Conservation (phyloP, 2,113 vertebrate genomes). For the Halichoeres trimaculatus region DNA sequence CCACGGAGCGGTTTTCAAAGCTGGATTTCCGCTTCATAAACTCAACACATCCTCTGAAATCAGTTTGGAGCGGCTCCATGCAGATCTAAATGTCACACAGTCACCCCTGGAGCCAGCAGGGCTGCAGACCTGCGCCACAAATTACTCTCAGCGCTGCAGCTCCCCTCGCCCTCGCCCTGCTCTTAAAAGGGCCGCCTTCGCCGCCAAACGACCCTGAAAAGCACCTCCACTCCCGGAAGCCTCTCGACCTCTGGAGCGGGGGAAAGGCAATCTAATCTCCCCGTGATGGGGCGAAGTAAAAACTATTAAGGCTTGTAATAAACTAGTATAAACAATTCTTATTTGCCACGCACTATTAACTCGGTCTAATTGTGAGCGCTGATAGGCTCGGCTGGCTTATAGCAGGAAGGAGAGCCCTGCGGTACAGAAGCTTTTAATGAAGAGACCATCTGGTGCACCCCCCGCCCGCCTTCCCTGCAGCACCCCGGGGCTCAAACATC, state of each 20-base stretch:
- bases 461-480: conserved; percentile 14
- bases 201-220: conserved; percentile 64
- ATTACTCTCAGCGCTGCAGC: background rate
- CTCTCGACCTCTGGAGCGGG: conserved; percentile 69
- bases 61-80: background rate
- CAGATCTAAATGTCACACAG: conserved; percentile 2
- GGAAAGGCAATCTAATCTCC: conserved; percentile 81
- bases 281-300: conserved; percentile 74
- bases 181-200: conserved; percentile 23
- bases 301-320: conserved; percentile 82
- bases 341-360: conserved; percentile 81
- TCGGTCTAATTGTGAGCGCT: conserved; percentile 72
- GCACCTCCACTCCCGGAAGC: conserved; percentile 54
- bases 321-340: conserved; percentile 81
- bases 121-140: conserved; percentile 16
- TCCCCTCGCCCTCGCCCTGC: conserved; percentile 15
- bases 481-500: conserved; percentile 57
- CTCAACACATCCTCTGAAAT: background rate
- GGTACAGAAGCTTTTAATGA: conserved; percentile 78
- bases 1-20: too few relatives aligned
- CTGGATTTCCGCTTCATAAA: background rate
- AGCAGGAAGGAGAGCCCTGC: conserved; percentile 56
- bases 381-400: conserved; percentile 73
- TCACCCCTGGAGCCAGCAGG: conserved; percentile 17
- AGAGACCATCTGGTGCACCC: conserved; percentile 73